Percentiles rank a stretch among this genome's conserved stretches.
phyloP scores from a whole-genome alignment of 2,797 vertebrate species.

The Tolypeutes matacus region DNA sequence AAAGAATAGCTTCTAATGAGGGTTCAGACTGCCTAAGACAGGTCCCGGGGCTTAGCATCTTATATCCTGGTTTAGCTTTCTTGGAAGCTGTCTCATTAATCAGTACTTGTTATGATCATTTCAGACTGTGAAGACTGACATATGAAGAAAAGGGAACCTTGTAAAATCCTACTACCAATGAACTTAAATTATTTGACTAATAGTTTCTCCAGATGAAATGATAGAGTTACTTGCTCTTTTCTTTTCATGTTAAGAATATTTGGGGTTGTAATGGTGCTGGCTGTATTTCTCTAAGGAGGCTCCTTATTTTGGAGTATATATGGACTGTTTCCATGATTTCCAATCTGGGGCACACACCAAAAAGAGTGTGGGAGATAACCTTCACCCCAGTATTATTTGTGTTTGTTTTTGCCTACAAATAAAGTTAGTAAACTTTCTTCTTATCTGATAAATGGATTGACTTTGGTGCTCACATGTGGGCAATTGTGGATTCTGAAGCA shows the following conservation, averaged over 20 bases:
- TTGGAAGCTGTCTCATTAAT: conserved; percentile 39
- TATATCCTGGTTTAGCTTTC: neutral
- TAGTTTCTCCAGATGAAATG: conserved; percentile 30
- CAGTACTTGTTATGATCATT: conserved; percentile 36
- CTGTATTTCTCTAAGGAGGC: neutral
- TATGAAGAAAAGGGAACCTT: conserved; percentile 33
- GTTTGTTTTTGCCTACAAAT: conserved; percentile 30
- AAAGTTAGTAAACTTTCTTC: neutral
- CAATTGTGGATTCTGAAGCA: neutral
- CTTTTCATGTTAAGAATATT: conserved; percentile 5
- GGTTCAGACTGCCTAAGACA: neutral
- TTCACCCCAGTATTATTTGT: neutral
- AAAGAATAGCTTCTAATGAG: conserved; percentile 54
- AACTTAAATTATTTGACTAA: conserved; percentile 42
- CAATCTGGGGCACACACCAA: neutral
- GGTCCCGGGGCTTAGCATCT: neutral
- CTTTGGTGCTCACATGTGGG: neutral
- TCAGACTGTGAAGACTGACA: conserved; percentile 43
- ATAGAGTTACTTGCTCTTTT: neutral
- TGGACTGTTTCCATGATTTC: conserved; percentile 35
- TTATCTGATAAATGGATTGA: neutral
- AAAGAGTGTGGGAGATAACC: neutral
- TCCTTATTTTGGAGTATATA: neutral
- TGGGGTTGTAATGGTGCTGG: neutral
- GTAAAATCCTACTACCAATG: conserved; percentile 62